Conservation (phyloP, 2,113 vertebrate genomes). For the Pipra filicauda region DNA sequence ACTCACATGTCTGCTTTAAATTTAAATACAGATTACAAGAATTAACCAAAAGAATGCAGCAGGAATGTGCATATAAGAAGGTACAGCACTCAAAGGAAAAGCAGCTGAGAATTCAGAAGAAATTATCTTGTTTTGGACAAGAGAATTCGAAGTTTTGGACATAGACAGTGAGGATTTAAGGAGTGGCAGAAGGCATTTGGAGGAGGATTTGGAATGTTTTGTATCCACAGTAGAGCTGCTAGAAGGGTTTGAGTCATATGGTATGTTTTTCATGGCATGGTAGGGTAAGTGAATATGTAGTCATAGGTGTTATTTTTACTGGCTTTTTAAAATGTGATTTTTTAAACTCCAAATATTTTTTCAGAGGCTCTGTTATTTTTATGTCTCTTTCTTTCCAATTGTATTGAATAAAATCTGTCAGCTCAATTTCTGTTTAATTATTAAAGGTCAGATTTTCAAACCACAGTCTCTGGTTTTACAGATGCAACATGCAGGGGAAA, state of each 20-base stretch:
- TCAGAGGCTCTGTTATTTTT: constrained; percentile 39
- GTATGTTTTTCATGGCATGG: constrained; percentile 14
- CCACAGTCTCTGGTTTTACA: neutral
- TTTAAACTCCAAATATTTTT: constrained; percentile 17
- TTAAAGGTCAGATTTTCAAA: constrained; percentile 25
- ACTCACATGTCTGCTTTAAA: neutral
- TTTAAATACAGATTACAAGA: constrained; percentile 26
- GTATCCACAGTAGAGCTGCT: neutral
- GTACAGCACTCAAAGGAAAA: neutral
- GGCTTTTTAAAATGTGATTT: constrained; percentile 26
- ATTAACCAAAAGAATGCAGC: neutral
- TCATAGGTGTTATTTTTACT: constrained; percentile 32
- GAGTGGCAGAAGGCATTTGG: neutral
- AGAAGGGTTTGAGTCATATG: neutral
- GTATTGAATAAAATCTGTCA: constrained; percentile 9
- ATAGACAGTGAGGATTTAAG: neutral
- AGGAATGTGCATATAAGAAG: neutral
- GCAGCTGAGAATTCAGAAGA: neutral
- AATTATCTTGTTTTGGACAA: neutral
- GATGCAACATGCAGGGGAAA: neutral
- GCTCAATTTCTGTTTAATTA: constrained; percentile 23
- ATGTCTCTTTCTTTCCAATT: neutral
- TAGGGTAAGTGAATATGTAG: constrained; percentile 8
- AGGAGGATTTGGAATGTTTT: neutral
- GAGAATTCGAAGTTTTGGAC: neutral